Percentiles rank a stretch among this genome's conserved stretches.
phyloP scores from a whole-genome alignment of 2,797 vertebrate genomes.

The Vultur gryphus region DNA sequence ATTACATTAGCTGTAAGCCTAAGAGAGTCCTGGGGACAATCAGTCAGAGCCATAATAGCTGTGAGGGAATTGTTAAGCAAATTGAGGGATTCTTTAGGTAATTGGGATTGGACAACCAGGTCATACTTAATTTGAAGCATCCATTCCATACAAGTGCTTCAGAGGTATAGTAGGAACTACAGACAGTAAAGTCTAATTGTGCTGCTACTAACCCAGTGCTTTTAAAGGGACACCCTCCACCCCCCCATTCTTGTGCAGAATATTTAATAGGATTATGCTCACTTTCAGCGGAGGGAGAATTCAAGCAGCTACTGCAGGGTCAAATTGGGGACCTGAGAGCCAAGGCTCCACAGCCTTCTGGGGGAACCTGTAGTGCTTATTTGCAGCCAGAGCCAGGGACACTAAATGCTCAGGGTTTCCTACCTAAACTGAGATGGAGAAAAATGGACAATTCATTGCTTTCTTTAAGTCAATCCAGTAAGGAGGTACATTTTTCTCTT shows the following conservation, averaged over 20 bases:
- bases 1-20: constrained; percentile 67
- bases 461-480: background rate
- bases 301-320: constrained; percentile 17
- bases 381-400: background rate
- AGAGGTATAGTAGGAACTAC: constrained; percentile 49
- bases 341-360: background rate
- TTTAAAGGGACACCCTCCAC: background rate
- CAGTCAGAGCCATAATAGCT: constrained; percentile 70
- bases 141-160: constrained; percentile 64
- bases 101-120: constrained; percentile 69
- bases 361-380: background rate
- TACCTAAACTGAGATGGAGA: background rate
- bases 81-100: constrained; percentile 72
- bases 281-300: constrained; percentile 12
- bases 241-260: background rate
- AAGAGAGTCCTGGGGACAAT: constrained; percentile 66
- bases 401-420: background rate
- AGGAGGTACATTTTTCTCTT: background rate
- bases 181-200: constrained; percentile 57
- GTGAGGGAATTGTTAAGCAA: constrained; percentile 72
- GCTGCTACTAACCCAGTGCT: constrained; percentile 25
- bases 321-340: background rate
- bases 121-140: constrained; percentile 71
- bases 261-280: background rate
- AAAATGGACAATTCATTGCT: background rate